A percentile compares a stretch with the other conserved stretches of the same genome.
Conservation (phyloP, 1,140 invertebrate genomes). For the Lycorma delicatula region DNA sequence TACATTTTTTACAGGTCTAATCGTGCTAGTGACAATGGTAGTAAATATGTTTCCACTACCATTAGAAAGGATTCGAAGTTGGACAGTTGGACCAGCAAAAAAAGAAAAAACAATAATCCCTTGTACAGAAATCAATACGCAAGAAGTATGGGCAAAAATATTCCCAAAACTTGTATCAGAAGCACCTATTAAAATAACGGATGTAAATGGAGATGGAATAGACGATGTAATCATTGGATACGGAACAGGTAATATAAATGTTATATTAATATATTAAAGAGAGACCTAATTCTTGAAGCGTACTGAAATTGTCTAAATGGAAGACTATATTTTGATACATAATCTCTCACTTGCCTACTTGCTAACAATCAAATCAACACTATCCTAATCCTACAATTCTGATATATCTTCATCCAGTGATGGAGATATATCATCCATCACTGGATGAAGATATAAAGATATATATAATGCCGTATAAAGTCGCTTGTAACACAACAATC, state of each 20-base stretch:
- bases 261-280: no score
- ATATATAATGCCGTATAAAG: no score
- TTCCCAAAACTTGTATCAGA: slow-evolving; percentile 69
- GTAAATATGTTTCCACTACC: slow-evolving; percentile 55
- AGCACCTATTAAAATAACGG: slow-evolving; percentile 58
- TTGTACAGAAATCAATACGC: slow-evolving; percentile 57
- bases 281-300: no score
- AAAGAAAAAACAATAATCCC: slow-evolving; percentile 42
- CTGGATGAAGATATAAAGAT: no score
- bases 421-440: no score
- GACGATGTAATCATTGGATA: slow-evolving; percentile 72
- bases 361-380: no score
- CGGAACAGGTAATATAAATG: slow-evolving; percentile 66
- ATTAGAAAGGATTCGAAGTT: slow-evolving; percentile 47
- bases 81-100: slow-evolving; percentile 32
- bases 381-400: no score
- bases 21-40: slow-evolving; percentile 52
- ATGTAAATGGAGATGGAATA: slow-evolving; percentile 64
- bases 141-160: slow-evolving; percentile 60
- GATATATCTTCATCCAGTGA: no score
- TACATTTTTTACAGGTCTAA: slow-evolving; percentile 43
- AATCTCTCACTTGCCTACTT: no score
- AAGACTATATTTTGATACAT: no score
- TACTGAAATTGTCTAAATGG: no score
- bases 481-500: no score